phyloP scores from a whole-genome alignment of 2,113 vertebrate species.

The Chloroceryle aenea region DNA sequence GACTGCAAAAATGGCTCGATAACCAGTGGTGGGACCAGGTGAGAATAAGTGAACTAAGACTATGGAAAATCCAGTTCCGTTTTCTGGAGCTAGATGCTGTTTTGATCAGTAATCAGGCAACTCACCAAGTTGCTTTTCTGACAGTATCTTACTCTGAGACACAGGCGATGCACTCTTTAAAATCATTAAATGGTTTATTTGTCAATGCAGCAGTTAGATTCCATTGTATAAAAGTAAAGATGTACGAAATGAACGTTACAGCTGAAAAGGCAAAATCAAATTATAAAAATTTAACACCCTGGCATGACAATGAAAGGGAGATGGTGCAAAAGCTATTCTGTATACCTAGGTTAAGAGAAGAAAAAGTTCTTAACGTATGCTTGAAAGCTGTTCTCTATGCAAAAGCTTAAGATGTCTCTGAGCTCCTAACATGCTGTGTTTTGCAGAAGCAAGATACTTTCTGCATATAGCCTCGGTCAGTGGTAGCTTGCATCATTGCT shows the following conservation, averaged over 20 bases:
- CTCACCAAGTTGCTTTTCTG: background rate
- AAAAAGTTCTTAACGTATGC: background rate
- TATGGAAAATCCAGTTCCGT: background rate
- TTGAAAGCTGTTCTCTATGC: background rate
- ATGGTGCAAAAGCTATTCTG: background rate
- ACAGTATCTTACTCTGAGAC: background rate
- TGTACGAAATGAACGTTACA: constrained; percentile 1
- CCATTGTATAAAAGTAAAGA: background rate
- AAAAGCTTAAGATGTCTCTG: background rate
- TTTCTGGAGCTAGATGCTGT: background rate
- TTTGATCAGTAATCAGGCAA: background rate
- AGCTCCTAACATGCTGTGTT: background rate
- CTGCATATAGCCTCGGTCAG: background rate
- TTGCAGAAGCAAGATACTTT: background rate
- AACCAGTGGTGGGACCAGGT: background rate
- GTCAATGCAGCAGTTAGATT: constrained; percentile 3
- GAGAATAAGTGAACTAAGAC: background rate
- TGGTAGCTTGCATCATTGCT: background rate
- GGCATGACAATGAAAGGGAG: background rate
- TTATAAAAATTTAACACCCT: background rate
- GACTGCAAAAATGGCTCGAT: background rate
- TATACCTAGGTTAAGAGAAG: background rate
- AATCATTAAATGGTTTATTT: constrained; percentile 53
- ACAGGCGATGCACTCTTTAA: background rate
- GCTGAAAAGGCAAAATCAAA: background rate